Evolutionary conservation across 1,140 invertebrate genomes (phyloP).

Genomic region (Pteromalus puparum): DNA sequence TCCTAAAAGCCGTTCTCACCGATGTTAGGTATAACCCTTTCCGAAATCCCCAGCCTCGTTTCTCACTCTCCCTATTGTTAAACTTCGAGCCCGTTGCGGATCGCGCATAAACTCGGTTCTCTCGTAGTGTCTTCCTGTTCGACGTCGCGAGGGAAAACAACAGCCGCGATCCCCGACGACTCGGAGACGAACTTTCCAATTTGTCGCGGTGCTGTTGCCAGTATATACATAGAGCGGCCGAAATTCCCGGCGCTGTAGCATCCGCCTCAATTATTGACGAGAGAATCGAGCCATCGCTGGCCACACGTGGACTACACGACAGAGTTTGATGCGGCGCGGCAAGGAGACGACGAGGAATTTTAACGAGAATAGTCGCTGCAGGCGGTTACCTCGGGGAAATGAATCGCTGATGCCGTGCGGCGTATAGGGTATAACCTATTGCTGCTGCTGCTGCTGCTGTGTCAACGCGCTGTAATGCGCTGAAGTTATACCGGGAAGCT

Average conservation of each 20-base stretch:
- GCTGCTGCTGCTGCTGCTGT: too few species aligned
- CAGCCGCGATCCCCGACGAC: too few species aligned
- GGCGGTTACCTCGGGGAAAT: constrained; percentile 15
- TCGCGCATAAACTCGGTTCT: too few species aligned
- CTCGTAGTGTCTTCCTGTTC: too few species aligned
- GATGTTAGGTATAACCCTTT: too few species aligned
- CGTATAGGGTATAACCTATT: not conserved
- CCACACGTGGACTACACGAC: not conserved
- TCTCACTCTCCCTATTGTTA: too few species aligned
- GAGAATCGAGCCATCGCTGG: not conserved
- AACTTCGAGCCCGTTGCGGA: too few species aligned
- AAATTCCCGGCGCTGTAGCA: not conserved
- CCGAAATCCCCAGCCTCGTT: too few species aligned
- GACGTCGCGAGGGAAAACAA: constrained; percentile 2
- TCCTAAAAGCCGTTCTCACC: too few species aligned
- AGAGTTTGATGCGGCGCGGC: not conserved
- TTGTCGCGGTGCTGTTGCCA: not conserved
- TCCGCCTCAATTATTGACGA: constrained; percentile 29
- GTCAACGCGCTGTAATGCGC: too few species aligned
- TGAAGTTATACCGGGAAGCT: too few species aligned
- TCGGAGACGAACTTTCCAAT: constrained; percentile 14
- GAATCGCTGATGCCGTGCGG: not conserved
- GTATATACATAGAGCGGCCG: too few species aligned
- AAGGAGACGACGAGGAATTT: not conserved
- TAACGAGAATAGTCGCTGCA: not conserved